These are phyloP conservation scores for Drosophila quadrilineata DNA, from an alignment of 1,140 invertebrate genomes.

Conservation along the genomic window DNA sequence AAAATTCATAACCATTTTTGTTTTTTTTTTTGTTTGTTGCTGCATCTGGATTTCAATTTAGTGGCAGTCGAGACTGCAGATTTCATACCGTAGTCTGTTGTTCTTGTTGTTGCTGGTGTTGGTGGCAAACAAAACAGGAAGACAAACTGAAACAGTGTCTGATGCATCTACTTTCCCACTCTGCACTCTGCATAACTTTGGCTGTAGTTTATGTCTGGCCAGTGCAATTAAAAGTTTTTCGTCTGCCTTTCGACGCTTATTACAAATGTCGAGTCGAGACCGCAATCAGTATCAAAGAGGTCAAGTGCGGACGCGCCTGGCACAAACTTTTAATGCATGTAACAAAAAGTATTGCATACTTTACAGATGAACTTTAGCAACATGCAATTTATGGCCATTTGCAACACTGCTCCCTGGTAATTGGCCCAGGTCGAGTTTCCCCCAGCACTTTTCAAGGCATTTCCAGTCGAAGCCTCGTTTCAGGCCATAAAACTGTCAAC, in stretches of 20 bases:
- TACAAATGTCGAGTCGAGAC: slow-evolving; percentile 64
- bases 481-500: slow-evolving; percentile 64
- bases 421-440: slow-evolving; percentile 52
- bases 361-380: slow-evolving; percentile 1
- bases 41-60: slow-evolving; percentile 56
- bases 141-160: slow-evolving; percentile 15
- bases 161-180: not conserved
- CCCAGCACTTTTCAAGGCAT: slow-evolving; percentile 17
- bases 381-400: slow-evolving; percentile 46
- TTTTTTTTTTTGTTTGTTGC: too few relatives aligned
- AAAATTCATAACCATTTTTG: slow-evolving; percentile 59
- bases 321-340: slow-evolving; percentile 8
- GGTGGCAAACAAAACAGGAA: slow-evolving; percentile 22
- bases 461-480: not conserved
- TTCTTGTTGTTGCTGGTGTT: slow-evolving; percentile 30
- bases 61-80: too few relatives aligned
- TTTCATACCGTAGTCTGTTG: slow-evolving; percentile 11
- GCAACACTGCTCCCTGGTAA: too few relatives aligned
- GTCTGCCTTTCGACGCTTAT: slow-evolving; percentile 59
- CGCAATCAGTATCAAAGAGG: slow-evolving; percentile 63
- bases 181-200: not conserved
- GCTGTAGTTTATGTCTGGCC: slow-evolving; percentile 13
- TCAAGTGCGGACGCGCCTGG: slow-evolving; percentile 55
- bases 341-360: slow-evolving; percentile 17
- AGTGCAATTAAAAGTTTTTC: slow-evolving; percentile 71